Conservation (phyloP, 2,888 invertebrate species). For the Rhaphigaster nebulosa region DNA sequence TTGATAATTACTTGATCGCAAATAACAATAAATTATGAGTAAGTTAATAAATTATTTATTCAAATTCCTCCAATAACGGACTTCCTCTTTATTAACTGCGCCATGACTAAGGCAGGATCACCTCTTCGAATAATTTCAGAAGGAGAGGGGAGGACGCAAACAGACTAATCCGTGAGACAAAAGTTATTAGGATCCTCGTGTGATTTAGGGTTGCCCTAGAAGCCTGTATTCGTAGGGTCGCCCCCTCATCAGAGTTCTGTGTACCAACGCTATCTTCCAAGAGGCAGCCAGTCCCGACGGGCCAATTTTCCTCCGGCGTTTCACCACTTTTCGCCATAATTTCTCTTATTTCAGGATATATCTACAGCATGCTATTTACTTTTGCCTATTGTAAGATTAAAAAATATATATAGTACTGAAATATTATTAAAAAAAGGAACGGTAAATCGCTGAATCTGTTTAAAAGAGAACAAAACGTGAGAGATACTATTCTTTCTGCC, state of each 20-base stretch:
- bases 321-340: not conserved
- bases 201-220: not conserved
- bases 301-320: not conserved
- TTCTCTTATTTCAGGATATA: not conserved
- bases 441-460: no score
- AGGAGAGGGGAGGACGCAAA: not conserved
- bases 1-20: no score
- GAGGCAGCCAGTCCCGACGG: not conserved
- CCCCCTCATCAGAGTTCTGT: not conserved
- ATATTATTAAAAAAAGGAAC: no score
- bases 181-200: not conserved
- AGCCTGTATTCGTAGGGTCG: not conserved
- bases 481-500: no score
- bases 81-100: not conserved
- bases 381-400: not conserved
- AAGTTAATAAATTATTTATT: no score
- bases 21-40: no score
- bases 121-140: not conserved
- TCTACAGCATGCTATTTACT: not conserved
- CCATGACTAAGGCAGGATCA: not conserved
- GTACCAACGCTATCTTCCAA: not conserved
- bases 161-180: conserved; percentile 4
- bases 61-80: not conserved
- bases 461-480: no score
- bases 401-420: not conserved